Evolutionary conservation across 1,140 invertebrate genomes (phyloP).

Genomic region (Paraescarpia echinospica): DNA sequence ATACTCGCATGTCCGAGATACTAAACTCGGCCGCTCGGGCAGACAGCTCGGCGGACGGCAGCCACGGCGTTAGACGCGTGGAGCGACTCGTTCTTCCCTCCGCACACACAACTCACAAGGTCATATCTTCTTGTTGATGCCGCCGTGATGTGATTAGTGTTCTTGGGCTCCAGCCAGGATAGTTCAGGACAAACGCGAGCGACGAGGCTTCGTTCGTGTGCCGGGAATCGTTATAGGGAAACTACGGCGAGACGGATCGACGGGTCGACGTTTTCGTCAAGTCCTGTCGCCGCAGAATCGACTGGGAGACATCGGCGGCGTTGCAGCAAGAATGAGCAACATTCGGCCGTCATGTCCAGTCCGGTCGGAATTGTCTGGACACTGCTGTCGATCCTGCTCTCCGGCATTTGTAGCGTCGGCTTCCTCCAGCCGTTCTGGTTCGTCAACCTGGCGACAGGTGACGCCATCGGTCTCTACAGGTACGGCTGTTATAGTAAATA

Average conservation of each 20-base stretch:
- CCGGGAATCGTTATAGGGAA: too few species aligned
- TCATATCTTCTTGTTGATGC: background rate
- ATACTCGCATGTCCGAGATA: background rate
- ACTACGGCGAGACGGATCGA: too few species aligned
- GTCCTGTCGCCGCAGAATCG: background rate
- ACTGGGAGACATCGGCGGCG: background rate
- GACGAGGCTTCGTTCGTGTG: background rate
- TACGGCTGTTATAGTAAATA: background rate
- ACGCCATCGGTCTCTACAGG: constrained; percentile 8
- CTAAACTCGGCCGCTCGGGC: background rate
- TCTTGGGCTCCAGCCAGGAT: background rate
- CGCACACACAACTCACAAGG: background rate
- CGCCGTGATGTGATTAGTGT: background rate
- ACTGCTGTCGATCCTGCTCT: background rate
- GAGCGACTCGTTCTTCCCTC: background rate
- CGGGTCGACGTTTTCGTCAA: background rate
- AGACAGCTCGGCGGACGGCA: background rate
- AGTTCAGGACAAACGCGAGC: background rate
- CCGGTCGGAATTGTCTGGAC: constrained; percentile 12
- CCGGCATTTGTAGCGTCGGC: constrained; percentile 6
- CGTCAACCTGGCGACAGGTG: background rate
- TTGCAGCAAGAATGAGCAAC: background rate
- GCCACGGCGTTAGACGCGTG: background rate
- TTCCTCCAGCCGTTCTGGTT: constrained; percentile 10
- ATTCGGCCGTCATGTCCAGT: background rate